Evolutionary conservation across 2,888 invertebrate species (phyloP).

Genomic region (Tuberolachnus salignus): DNA sequence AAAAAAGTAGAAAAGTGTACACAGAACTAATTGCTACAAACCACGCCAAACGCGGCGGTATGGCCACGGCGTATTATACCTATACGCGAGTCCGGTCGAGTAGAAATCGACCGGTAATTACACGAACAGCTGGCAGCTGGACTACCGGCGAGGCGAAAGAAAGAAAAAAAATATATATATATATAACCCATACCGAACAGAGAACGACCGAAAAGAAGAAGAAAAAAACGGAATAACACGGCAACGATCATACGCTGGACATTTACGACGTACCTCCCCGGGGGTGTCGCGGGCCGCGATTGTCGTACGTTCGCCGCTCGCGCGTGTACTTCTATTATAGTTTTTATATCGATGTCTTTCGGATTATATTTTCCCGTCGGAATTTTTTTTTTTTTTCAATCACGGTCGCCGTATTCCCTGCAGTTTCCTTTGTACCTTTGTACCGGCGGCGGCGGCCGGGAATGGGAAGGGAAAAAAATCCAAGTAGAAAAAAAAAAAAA

Average conservation of each 20-base stretch:
- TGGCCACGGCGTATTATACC: neutral
- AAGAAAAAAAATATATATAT: no score
- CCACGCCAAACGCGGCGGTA: neutral
- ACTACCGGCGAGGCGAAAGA: no score
- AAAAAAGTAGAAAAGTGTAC: conserved; percentile 3
- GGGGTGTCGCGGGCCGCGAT: neutral
- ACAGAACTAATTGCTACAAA: conserved; percentile 10
- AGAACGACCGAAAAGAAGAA: neutral
- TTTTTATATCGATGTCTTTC: neutral
- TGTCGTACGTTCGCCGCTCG: no score
- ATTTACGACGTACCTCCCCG: conserved; percentile 8
- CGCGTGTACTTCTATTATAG: neutral
- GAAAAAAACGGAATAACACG: neutral
- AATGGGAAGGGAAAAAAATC: no score
- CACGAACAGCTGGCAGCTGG: neutral
- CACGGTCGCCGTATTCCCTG: neutral
- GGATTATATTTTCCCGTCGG: conserved; percentile 5
- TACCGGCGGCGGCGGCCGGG: neutral
- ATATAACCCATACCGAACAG: no score
- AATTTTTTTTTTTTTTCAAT: conserved; percentile 39
- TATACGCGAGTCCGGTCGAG: neutral
- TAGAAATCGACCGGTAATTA: conserved; percentile 11
- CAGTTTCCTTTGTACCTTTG: conserved; percentile 14
- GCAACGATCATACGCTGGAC: neutral
- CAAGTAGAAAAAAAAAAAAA: neutral